phyloP scores from a whole-genome alignment of 2,797 vertebrate species.

The Acomys russatus region DNA sequence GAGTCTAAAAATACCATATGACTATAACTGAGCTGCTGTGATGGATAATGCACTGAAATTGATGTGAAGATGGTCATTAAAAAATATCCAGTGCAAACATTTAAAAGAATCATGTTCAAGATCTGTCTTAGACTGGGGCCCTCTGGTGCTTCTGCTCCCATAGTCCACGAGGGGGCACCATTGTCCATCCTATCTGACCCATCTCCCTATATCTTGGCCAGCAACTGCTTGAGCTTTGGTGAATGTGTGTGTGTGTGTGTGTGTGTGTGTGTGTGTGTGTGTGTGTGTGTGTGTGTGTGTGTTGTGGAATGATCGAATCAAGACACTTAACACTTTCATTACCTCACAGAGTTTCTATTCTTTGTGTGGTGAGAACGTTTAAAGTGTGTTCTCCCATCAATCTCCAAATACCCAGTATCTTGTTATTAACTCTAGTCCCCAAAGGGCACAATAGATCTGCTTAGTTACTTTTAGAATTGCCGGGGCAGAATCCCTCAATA shows the following conservation, averaged over 20 bases:
- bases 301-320: neutral
- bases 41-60: constrained; percentile 3
- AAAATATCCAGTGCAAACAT: neutral
- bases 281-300: neutral
- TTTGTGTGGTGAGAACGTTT: neutral
- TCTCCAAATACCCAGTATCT: neutral
- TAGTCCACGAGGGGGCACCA: constrained; percentile 62
- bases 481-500: neutral
- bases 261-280: neutral
- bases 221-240: neutral
- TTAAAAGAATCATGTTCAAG: neutral
- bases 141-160: neutral
- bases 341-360: neutral
- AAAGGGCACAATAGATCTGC: neutral
- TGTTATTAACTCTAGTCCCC: neutral
- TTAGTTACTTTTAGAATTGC: neutral
- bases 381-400: neutral
- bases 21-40: neutral
- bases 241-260: neutral
- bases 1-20: neutral
- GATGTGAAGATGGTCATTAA: neutral
- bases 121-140: neutral
- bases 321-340: neutral
- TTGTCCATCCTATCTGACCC: neutral
- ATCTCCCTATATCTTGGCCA: too few relatives aligned